Percentiles rank a stretch among this genome's conserved stretches.
Conservation (phyloP, 2,797 vertebrate genomes). For the Silurus aristotelis region DNA sequence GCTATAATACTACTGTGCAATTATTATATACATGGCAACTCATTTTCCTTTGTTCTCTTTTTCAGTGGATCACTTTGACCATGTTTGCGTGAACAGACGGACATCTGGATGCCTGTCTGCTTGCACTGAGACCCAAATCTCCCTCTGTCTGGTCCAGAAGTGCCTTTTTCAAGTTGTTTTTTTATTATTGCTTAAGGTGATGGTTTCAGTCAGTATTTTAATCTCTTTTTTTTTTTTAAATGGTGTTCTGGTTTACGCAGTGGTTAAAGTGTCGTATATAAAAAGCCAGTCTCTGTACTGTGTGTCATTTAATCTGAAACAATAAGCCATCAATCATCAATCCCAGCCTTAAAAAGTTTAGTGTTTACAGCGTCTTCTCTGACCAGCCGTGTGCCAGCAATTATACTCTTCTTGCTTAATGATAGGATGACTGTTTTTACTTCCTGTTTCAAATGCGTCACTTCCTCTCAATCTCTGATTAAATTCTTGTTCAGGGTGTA, state of each 20-base stretch:
- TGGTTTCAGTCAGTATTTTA: conserved; percentile 25
- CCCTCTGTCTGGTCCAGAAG: conserved; percentile 54
- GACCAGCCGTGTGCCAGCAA: conserved; percentile 2
- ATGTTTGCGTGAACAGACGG: conserved; percentile 83
- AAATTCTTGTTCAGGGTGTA: not conserved
- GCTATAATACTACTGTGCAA: not conserved
- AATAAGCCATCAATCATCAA: not conserved
- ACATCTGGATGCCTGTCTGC: conserved; percentile 42
- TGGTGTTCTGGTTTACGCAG: not conserved
- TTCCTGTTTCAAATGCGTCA: conserved; percentile 22
- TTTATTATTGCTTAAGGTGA: conserved; percentile 9
- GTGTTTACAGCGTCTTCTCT: conserved; percentile 19
- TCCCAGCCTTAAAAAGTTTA: not conserved
- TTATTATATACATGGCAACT: not conserved
- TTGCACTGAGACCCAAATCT: conserved; percentile 32
- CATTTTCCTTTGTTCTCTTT: not conserved
- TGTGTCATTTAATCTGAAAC: conserved; percentile 9
- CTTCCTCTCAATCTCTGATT: not conserved
- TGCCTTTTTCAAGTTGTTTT: conserved; percentile 62
- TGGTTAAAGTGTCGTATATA: not conserved
- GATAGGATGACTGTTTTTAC: not conserved
- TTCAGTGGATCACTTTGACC: conserved; percentile 88
- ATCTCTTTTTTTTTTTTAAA: not conserved
- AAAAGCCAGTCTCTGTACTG: not conserved
- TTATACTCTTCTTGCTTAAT: not conserved